phyloP scores from a whole-genome alignment of 1,140 invertebrate genomes.

The Panagrolaimus sp. region DNA sequence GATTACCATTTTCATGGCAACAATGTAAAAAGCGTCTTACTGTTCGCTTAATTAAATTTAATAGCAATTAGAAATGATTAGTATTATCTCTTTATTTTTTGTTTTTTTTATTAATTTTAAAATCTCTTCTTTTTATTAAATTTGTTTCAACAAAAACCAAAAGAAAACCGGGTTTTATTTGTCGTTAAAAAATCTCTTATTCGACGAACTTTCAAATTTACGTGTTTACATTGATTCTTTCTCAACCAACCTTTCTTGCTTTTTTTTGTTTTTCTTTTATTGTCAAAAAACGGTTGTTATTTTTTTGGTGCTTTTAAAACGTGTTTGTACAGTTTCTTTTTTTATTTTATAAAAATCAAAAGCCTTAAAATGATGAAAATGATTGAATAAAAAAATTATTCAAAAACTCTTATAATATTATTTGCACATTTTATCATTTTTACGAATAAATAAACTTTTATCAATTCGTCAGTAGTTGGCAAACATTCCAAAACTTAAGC shows the following conservation, averaged over 20 bases:
- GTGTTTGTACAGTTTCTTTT: constrained; percentile 11
- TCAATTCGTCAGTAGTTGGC: too few species aligned
- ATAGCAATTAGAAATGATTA: constrained; percentile 11
- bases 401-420: background rate
- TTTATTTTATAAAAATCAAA: background rate
- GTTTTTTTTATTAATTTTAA: background rate
- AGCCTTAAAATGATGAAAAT: constrained; percentile 10
- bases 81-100: constrained; percentile 12
- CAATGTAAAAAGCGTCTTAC: constrained; percentile 5
- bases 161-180: too few species aligned
- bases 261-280: background rate
- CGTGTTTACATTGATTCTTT: background rate
- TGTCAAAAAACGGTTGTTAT: background rate
- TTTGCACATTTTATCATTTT: too few species aligned
- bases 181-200: too few species aligned
- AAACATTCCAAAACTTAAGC: too few species aligned
- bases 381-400: constrained; percentile 17
- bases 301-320: constrained; percentile 12
- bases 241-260: background rate
- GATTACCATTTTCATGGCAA: background rate
- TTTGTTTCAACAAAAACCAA: background rate
- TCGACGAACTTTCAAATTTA: background rate
- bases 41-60: constrained; percentile 6
- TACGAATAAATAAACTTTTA: too few species aligned
- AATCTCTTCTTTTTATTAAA: background rate